Percentiles rank a stretch among this genome's conserved stretches.
These are phyloP conservation scores for Graptemys geographica DNA, from an alignment of 2,797 vertebrate genomes.

Conservation along the genomic window DNA sequence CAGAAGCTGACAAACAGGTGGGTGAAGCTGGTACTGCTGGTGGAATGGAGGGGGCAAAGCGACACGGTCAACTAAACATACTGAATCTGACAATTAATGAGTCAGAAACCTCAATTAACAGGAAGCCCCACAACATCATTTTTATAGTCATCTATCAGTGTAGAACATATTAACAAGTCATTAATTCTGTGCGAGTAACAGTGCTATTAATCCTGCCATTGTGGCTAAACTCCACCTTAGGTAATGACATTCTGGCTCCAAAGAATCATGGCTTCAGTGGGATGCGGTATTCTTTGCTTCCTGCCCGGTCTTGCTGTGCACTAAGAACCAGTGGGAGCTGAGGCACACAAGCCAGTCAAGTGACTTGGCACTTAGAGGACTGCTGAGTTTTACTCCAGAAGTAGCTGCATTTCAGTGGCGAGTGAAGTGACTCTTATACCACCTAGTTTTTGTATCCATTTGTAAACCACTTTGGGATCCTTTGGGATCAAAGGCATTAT, in stretches of 20 bases:
- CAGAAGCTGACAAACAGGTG: background rate
- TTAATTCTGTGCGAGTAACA: background rate
- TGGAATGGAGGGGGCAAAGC: background rate
- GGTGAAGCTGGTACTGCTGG: background rate
- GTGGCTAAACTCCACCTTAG: background rate
- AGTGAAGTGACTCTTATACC: background rate
- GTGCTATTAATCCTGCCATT: background rate
- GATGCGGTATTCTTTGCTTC: background rate
- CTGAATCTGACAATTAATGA: background rate
- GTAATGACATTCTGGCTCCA: fast-evolving
- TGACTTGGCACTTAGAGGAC: fast-evolving
- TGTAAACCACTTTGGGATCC: background rate
- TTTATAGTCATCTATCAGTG: background rate
- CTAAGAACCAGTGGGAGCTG: background rate
- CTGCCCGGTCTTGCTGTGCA: background rate
- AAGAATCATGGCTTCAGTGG: background rate
- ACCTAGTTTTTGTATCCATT: background rate
- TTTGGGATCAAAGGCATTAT: background rate
- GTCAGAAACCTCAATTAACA: background rate
- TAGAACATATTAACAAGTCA: background rate
- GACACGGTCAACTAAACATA: background rate
- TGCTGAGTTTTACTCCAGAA: background rate
- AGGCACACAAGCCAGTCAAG: background rate
- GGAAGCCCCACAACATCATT: background rate
- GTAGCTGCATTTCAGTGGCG: background rate